These are phyloP conservation scores for Caenorhabditis briggsae DNA, from an alignment of 1,140 invertebrate species.

Conservation along the genomic window DNA sequence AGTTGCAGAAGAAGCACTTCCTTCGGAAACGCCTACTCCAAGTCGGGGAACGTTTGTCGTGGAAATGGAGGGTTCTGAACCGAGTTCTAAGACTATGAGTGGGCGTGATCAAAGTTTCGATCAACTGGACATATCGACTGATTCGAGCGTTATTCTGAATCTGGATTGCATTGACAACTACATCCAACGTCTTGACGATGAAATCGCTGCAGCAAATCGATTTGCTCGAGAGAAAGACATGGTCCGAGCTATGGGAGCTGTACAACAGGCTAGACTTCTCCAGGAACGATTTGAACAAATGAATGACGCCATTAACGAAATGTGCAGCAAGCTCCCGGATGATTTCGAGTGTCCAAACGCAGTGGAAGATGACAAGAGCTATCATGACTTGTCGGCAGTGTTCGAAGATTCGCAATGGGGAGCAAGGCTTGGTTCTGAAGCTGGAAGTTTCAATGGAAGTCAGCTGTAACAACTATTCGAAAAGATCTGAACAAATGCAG, in stretches of 20 bases:
- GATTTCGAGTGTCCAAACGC: background rate
- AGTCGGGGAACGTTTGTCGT: background rate
- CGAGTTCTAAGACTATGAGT: background rate
- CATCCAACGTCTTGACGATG: background rate
- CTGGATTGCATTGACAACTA: slow-evolving; percentile 26
- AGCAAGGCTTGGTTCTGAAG: background rate
- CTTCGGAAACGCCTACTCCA: background rate
- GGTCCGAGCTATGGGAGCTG: background rate
- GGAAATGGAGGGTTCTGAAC: background rate
- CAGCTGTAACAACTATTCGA: background rate
- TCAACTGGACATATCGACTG: background rate
- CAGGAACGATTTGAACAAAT: slow-evolving; percentile 19
- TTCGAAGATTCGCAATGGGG: slow-evolving; percentile 18
- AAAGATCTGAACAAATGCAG: background rate
- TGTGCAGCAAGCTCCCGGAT: background rate
- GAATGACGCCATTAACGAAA: background rate
- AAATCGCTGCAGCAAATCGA: background rate
- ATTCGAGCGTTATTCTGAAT: background rate
- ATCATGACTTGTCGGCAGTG: background rate
- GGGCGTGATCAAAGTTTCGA: background rate
- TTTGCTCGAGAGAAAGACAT: background rate
- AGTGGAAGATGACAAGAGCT: background rate
- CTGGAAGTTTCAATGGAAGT: background rate
- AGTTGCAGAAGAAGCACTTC: background rate
- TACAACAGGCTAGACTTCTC: background rate